Percentiles rank a stretch among this genome's conserved stretches.
Conservation (phyloP, 2,113 vertebrate species). For the Jaculus jaculus region DNA sequence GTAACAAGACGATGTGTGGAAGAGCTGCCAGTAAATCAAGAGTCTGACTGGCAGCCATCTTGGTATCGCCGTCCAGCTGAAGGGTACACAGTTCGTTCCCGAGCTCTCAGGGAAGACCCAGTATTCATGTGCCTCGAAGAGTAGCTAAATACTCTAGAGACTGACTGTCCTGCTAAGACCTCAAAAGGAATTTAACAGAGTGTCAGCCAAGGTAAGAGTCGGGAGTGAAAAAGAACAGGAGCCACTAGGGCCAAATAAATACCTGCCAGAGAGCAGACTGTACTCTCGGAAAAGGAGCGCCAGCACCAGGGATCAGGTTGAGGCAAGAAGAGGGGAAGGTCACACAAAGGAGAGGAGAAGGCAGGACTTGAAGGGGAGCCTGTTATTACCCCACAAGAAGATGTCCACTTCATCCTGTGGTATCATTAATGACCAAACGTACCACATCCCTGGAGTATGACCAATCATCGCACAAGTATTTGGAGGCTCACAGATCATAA, state of each 20-base stretch:
- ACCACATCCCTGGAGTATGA: neutral
- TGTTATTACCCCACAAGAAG: neutral
- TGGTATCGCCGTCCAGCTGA: slow-evolving; percentile 7
- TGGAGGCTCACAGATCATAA: neutral
- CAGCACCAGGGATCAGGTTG: slow-evolving; percentile 67
- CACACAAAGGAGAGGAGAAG: slow-evolving; percentile 57
- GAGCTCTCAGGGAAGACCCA: slow-evolving; percentile 64
- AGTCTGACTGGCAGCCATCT: slow-evolving; percentile 7
- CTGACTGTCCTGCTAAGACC: slow-evolving; percentile 77
- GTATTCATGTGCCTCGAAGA: slow-evolving; percentile 52
- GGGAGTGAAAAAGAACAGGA: slow-evolving; percentile 63
- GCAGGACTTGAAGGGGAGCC: slow-evolving; percentile 4
- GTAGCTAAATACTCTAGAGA: slow-evolving; percentile 62
- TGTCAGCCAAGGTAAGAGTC: slow-evolving; percentile 74
- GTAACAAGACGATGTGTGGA: slow-evolving; percentile 6
- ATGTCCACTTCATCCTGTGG: neutral
- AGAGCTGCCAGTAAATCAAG: neutral
- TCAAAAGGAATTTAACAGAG: slow-evolving; percentile 77
- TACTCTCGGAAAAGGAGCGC: slow-evolving; percentile 59
- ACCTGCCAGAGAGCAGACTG: slow-evolving; percentile 74
- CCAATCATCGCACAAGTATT: neutral
- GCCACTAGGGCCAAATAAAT: slow-evolving; percentile 59
- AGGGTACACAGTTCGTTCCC: slow-evolving; percentile 18
- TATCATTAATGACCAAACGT: neutral
- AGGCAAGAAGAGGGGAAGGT: slow-evolving; percentile 71